Evolutionary conservation across 2,888 invertebrate species (phyloP).

Genomic region (Caenorhabditis virilis): DNA sequence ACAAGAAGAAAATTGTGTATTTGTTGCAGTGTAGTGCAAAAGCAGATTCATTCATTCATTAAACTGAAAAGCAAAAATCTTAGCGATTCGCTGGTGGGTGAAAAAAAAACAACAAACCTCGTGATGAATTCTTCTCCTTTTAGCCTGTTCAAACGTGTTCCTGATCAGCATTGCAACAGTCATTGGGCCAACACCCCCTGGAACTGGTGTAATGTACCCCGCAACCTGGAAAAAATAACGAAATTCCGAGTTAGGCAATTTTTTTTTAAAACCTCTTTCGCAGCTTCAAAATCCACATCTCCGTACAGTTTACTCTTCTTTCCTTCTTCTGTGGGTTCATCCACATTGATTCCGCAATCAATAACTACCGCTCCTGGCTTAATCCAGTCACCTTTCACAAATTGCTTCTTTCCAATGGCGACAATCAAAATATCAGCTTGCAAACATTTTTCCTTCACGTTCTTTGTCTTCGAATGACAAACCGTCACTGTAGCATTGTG

Average conservation of each 20-base stretch:
- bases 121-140: slow-evolving; percentile 62
- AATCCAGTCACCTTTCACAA: slow-evolving; percentile 91
- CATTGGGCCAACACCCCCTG: slow-evolving; percentile 96
- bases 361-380: slow-evolving; percentile 97
- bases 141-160: slow-evolving; percentile 87
- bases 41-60: too few relatives aligned
- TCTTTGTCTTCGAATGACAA: slow-evolving; percentile 87
- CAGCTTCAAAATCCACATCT: slow-evolving; percentile 84
- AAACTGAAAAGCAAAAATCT: too few relatives aligned
- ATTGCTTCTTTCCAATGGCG: slow-evolving; percentile 85
- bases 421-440: slow-evolving; percentile 94
- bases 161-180: slow-evolving; percentile 84
- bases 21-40: too few relatives aligned
- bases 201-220: slow-evolving; percentile 68
- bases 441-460: slow-evolving; percentile 60
- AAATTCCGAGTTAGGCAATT: not conserved
- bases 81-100: too few relatives aligned
- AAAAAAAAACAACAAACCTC: slow-evolving; percentile 14
- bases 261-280: slow-evolving; percentile 73
- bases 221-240: slow-evolving; percentile 71
- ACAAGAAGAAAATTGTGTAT: too few relatives aligned
- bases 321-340: slow-evolving; percentile 39
- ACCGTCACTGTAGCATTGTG: slow-evolving; percentile 93
- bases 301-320: slow-evolving; percentile 76
- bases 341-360: slow-evolving; percentile 91